Evolutionary conservation across 2,113 vertebrate genomes (phyloP).

Genomic region (Microtus pennsylvanicus): DNA sequence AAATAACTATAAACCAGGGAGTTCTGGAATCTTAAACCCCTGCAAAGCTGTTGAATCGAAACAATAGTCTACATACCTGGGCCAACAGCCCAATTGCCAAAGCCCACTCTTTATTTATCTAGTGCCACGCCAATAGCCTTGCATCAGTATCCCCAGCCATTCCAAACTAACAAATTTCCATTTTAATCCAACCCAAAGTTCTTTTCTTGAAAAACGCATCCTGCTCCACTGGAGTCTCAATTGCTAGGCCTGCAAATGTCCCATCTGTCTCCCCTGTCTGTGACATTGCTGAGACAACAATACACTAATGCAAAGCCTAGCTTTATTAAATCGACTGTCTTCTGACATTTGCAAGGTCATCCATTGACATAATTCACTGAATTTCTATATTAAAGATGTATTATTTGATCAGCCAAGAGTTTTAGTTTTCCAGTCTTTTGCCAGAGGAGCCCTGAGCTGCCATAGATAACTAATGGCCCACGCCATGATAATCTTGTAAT

Average conservation of each 20-base stretch:
- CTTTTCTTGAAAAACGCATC: background rate
- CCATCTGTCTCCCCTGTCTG: background rate
- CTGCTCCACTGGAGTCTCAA: background rate
- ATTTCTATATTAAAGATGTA: background rate
- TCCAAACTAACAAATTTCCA: background rate
- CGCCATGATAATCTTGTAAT: background rate
- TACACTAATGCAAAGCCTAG: background rate
- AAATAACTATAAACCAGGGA: background rate
- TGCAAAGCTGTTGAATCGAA: background rate
- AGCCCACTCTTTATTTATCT: background rate
- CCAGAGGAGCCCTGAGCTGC: background rate
- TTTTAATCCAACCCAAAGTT: background rate
- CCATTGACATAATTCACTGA: background rate
- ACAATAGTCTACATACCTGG: background rate
- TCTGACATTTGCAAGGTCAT: background rate
- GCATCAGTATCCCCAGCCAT: background rate
- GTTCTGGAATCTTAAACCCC: background rate
- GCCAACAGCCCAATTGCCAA: background rate
- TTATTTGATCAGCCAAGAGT: background rate
- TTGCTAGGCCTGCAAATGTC: background rate
- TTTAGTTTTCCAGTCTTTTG: background rate
- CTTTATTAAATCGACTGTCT: background rate
- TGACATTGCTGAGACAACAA: rapidly evolving
- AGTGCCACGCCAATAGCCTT: background rate
- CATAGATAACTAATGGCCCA: background rate